Evolutionary conservation across 2,797 vertebrate species (phyloP).

Genomic region (Pteropus rufus): DNA sequence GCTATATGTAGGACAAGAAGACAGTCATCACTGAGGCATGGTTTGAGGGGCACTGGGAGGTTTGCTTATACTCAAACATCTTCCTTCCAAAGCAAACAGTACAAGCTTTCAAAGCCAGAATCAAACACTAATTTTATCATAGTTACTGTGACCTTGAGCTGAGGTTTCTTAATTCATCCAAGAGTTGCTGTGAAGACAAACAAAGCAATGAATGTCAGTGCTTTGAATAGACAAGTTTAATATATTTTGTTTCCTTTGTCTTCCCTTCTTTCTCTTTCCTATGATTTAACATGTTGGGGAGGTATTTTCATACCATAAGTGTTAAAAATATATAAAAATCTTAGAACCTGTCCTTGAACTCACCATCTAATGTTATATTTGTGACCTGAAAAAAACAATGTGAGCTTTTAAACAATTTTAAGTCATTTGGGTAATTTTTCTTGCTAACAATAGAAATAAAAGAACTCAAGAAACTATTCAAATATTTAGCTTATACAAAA

Average conservation of each 20-base stretch:
- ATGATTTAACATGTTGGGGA: background rate
- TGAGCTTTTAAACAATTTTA: background rate
- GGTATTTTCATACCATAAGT: background rate
- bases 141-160: background rate
- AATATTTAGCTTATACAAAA: conserved; percentile 23
- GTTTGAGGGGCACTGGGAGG: background rate
- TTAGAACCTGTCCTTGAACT: background rate
- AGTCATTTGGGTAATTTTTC: background rate
- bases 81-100: background rate
- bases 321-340: background rate
- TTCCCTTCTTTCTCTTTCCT: background rate
- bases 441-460: conserved; percentile 19
- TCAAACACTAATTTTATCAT: background rate
- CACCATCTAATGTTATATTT: background rate
- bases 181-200: background rate
- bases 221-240: background rate
- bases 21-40: background rate
- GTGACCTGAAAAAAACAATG: background rate
- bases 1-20: background rate
- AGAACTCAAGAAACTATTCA: background rate
- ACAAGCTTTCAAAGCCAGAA: background rate
- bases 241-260: background rate
- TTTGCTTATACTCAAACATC: background rate
- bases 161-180: background rate
- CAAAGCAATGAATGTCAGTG: background rate